A percentile compares a stretch with the other conserved stretches of the same genome.
Evolutionary conservation across 2,113 vertebrate species (phyloP).

Genomic region (Syngnathus floridae): DNA sequence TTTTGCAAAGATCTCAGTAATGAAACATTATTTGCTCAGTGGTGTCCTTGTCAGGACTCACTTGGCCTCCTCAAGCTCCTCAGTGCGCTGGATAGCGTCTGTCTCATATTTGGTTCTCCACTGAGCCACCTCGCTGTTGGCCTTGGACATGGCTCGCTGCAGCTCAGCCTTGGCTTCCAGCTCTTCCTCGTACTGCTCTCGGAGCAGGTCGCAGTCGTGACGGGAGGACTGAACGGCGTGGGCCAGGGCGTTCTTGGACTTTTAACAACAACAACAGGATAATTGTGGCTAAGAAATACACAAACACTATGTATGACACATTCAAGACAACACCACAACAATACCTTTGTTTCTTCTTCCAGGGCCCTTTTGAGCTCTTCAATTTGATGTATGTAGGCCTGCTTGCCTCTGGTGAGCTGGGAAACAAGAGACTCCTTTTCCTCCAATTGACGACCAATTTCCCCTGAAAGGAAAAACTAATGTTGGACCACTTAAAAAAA

Average conservation of each 20-base stretch:
- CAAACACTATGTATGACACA: neutral
- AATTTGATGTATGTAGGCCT: conserved; percentile 75
- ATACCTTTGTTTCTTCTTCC: conserved; percentile 66
- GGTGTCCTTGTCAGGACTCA: conserved; percentile 15
- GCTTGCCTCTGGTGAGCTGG: conserved; percentile 76
- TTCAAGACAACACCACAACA: neutral
- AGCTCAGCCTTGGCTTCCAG: conserved; percentile 72
- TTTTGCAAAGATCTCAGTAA: no score
- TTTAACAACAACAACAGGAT: neutral
- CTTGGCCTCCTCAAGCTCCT: conserved; percentile 75
- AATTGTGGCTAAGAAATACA: neutral
- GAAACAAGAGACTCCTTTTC: conserved; percentile 71
- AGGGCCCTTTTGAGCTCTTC: conserved; percentile 79
- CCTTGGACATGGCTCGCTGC: conserved; percentile 64
- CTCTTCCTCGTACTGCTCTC: conserved; percentile 78
- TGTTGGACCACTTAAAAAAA: neutral
- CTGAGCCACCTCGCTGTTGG: conserved; percentile 72
- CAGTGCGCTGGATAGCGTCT: conserved; percentile 70
- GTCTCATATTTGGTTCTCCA: conserved; percentile 70
- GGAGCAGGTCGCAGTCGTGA: conserved; percentile 71
- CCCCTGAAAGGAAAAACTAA: conserved; percentile 51
- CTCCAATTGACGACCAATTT: conserved; percentile 73
- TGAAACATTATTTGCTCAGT: no score
- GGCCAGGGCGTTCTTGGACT: conserved; percentile 84
- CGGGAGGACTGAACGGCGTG: conserved; percentile 70